Percentiles rank a stretch among this genome's conserved stretches.
Conservation (phyloP, 2,888 invertebrate species). For the Athalia rosae region DNA sequence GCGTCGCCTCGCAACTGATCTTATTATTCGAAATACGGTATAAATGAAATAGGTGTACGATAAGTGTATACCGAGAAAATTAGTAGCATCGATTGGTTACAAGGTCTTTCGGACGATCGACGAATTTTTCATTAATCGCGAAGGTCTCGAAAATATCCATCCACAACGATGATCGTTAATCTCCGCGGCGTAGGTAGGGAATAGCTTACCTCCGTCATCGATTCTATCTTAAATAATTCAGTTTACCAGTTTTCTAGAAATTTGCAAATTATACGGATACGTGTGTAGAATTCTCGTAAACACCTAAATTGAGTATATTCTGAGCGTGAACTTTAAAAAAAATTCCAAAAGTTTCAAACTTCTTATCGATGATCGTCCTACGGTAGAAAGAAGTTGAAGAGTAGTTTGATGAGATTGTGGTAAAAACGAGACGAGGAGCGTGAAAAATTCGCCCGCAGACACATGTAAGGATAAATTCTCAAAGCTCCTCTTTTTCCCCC, state of each 20-base stretch:
- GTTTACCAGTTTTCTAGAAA: background rate
- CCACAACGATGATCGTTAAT: background rate
- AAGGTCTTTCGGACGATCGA: slow-evolving; percentile 22
- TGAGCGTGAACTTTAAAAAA: background rate
- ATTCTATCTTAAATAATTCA: slow-evolving; percentile 1
- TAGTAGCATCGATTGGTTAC: slow-evolving; percentile 7
- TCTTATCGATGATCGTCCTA: no score
- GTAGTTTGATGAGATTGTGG: no score
- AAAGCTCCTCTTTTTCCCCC: background rate
- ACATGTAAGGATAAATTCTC: background rate
- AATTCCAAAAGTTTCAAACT: background rate
- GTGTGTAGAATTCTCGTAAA: background rate
- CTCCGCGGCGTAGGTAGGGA: no score
- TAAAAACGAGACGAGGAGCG: background rate
- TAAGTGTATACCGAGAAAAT: no score
- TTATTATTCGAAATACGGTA: slow-evolving; percentile 6
- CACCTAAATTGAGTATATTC: slow-evolving; percentile 8
- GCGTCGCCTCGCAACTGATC: slow-evolving; percentile 25
- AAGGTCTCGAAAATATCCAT: slow-evolving; percentile 4
- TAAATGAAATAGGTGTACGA: background rate
- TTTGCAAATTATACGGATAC: background rate
- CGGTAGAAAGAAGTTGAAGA: no score
- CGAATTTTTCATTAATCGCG: slow-evolving; percentile 21
- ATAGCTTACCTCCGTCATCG: background rate
- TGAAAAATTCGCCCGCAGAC: slow-evolving; percentile 9